phyloP scores from a whole-genome alignment of 37 sponge, comb jelly and placozoan genomes.

The Axinella damicornis region DNA sequence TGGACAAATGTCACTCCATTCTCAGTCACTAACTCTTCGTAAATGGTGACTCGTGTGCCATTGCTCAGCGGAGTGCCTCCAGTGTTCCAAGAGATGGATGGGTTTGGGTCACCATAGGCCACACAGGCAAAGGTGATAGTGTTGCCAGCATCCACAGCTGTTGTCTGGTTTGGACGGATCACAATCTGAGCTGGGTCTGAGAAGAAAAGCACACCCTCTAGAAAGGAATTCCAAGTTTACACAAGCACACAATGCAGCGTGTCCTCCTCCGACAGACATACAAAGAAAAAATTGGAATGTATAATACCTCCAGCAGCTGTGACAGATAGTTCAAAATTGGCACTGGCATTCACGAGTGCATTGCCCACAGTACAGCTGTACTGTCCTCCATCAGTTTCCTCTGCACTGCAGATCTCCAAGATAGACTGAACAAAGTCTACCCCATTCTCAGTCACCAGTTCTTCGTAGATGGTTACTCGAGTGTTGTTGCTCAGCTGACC shows the following conservation, averaged over 20 bases:
- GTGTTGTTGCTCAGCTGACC: no score
- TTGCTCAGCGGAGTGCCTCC: conserved; percentile 1
- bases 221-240: no score
- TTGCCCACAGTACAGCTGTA: conserved; percentile 23
- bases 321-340: not conserved
- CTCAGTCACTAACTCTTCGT: conserved; percentile 16
- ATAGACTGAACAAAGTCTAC: no score
- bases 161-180: not conserved
- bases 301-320: no score
- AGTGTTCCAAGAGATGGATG: conserved; percentile 18
- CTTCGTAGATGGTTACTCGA: no score
- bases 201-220: no score
- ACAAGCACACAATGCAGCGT: not conserved
- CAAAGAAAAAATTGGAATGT: no score
- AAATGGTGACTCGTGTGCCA: not conserved
- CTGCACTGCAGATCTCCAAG: no score
- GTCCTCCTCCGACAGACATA: no score
- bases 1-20: not conserved
- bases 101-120: conserved; percentile 10
- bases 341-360: not conserved
- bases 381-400: not conserved
- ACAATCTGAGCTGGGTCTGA: conserved; percentile 1
- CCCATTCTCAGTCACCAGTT: no score
- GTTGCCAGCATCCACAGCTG: conserved; percentile 9
- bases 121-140: conserved; percentile 22